A percentile compares a stretch with the other conserved stretches of the same genome.
Evolutionary conservation across 2,888 invertebrate species (phyloP).

Genomic region (Sepiola atlantica): DNA sequence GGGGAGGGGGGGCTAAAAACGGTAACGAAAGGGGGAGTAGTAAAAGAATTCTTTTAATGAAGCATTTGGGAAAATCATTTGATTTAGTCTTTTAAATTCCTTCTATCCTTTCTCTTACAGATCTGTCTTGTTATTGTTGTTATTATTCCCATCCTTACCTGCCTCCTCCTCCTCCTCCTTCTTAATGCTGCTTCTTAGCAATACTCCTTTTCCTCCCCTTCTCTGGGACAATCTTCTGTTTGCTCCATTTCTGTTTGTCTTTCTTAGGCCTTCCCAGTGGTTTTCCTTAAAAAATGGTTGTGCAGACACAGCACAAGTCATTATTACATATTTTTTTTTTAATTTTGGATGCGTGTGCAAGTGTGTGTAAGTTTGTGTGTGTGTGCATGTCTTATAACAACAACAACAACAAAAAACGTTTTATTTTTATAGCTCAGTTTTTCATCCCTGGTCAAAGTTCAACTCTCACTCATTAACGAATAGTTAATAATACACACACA

Average conservation of each 20-base stretch:
- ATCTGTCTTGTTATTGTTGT: not conserved
- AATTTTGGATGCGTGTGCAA: not conserved
- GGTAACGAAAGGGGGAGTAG: not conserved
- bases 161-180: conserved; percentile 32
- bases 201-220: conserved; percentile 13
- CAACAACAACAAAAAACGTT: not conserved
- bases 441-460: not conserved
- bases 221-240: not conserved
- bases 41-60: not conserved
- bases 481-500: too few relatives aligned
- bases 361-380: not conserved
- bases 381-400: not conserved
- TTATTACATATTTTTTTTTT: not conserved
- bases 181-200: conserved; percentile 13
- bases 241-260: conserved; percentile 2
- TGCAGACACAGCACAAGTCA: conserved; percentile 32
- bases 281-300: conserved; percentile 32
- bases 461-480: not conserved
- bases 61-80: not conserved
- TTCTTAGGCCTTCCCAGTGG: conserved; percentile 32
- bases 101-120: not conserved
- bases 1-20: too few relatives aligned
- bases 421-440: not conserved
- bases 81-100: not conserved
- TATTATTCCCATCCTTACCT: conserved; percentile 13